Conservation (phyloP, 2,113 vertebrate genomes). For the Corythoichthys haematopterus region DNA sequence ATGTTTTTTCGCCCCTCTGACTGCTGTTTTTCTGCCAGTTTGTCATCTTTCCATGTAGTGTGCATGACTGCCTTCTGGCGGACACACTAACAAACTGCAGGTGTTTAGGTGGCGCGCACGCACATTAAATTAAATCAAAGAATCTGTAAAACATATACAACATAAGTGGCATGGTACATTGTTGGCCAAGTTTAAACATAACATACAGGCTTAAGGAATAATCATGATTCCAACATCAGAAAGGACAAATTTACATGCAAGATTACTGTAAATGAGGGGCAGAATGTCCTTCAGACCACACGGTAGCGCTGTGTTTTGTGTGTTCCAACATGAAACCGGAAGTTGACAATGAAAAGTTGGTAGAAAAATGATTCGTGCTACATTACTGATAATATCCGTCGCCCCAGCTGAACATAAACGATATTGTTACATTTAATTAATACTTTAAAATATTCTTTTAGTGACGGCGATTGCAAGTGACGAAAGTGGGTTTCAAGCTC, state of each 20-base stretch:
- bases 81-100: background rate
- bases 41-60: slow-evolving; percentile 1
- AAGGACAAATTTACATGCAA: no score
- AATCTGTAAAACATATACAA: no score
- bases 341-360: slow-evolving; percentile 22
- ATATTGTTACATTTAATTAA: background rate
- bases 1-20: slow-evolving; percentile 3
- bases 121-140: no score
- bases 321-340: slow-evolving; percentile 55
- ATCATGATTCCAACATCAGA: no score
- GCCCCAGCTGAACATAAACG: no score
- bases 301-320: slow-evolving; percentile 3
- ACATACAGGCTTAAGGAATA: no score
- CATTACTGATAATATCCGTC: background rate
- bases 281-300: slow-evolving; percentile 10
- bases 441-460: background rate
- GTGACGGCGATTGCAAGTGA: background rate
- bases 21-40: background rate
- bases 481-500: background rate
- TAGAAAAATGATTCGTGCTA: background rate
- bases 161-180: no score
- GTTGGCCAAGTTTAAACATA: no score
- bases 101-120: no score
- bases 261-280: background rate
- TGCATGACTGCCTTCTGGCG: background rate